These are phyloP conservation scores for Poliocrania exsul DNA, from an alignment of 2,797 vertebrate species.

Conservation along the genomic window DNA sequence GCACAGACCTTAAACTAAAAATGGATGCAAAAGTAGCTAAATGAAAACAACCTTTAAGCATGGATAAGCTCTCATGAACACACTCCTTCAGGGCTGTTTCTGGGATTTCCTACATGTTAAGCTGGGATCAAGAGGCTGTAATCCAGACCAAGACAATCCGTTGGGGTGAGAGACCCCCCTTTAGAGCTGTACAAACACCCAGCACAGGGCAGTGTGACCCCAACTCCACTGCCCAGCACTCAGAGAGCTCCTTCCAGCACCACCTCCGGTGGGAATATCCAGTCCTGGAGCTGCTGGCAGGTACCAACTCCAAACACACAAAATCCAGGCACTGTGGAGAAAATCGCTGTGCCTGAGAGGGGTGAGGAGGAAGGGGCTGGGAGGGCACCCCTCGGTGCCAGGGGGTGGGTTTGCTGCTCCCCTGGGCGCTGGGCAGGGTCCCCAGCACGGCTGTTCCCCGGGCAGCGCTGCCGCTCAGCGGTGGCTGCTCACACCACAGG, in stretches of 20 bases:
- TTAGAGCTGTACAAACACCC: background rate
- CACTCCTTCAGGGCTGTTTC: background rate
- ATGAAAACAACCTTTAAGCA: conserved; percentile 1
- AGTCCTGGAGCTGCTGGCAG: rapidly evolving
- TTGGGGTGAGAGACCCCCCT: background rate
- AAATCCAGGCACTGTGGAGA: rapidly evolving
- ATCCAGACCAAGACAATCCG: background rate
- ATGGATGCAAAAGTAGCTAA: background rate
- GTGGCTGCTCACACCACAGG: background rate
- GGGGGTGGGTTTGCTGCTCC: background rate
- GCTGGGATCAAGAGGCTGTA: background rate
- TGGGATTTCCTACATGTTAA: background rate
- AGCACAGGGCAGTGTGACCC: background rate
- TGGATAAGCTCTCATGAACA: background rate
- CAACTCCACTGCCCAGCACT: background rate
- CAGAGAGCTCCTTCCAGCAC: background rate
- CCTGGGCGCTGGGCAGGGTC: background rate
- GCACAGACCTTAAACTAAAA: background rate
- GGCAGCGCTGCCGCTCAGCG: conserved; percentile 71
- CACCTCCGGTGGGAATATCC: rapidly evolving
- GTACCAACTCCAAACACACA: background rate
- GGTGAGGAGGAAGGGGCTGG: background rate
- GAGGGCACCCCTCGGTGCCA: background rate
- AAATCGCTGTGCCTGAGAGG: rapidly evolving
- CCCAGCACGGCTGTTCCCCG: background rate